Conservation (phyloP, 23 tunicate species). For the Botrylloides violaceus region DNA sequence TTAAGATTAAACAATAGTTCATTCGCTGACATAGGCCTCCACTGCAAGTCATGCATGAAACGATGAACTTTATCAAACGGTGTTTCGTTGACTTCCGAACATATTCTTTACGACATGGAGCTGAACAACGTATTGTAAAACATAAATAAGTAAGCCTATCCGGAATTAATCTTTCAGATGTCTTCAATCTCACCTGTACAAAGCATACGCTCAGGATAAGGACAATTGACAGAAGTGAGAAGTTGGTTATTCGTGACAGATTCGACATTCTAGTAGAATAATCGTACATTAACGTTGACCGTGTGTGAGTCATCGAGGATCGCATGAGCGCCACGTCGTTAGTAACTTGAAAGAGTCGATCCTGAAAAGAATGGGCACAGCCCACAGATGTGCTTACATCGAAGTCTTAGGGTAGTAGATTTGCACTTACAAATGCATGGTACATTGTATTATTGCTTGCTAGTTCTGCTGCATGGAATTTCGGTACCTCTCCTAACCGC, state of each 20-base stretch:
- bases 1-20: too few relatives aligned
- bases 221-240: slow-evolving; percentile 6
- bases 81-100: background rate
- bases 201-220: background rate
- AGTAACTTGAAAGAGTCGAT: slow-evolving; percentile 15
- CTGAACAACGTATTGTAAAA: background rate
- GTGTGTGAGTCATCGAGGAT: slow-evolving; percentile 9
- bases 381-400: too few relatives aligned
- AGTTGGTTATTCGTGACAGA: background rate
- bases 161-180: background rate
- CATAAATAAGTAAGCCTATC: background rate
- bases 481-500: background rate
- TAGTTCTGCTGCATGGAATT: slow-evolving; percentile 6
- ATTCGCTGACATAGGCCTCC: too few relatives aligned
- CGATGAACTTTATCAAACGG: too few relatives aligned
- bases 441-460: slow-evolving; percentile 6
- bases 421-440: slow-evolving; percentile 11
- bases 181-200: background rate
- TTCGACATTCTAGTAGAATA: slow-evolving; percentile 1
- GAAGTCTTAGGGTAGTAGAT: too few relatives aligned
- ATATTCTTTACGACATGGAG: slow-evolving; percentile 10
- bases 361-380: background rate
- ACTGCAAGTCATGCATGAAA: too few relatives aligned
- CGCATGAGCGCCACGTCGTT: slow-evolving; percentile 2
- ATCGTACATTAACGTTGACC: slow-evolving; percentile 3